Conservation (phyloP, 2,888 invertebrate genomes). For the Myathropa florea region DNA sequence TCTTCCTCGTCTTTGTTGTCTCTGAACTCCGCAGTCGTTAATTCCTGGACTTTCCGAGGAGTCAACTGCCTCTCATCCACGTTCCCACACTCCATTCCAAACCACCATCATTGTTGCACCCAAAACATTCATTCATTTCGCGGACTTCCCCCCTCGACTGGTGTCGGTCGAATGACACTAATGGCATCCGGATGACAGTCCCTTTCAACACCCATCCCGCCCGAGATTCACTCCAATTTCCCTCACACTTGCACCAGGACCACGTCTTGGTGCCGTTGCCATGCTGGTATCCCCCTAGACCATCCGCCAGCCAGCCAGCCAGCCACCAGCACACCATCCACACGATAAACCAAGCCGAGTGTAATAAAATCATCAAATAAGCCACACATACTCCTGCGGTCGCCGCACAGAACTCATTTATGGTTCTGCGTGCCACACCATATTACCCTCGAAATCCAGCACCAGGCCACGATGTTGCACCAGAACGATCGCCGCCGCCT, state of each 20-base stretch:
- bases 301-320: background rate
- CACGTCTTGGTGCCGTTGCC: background rate
- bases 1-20: too few species aligned
- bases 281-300: background rate
- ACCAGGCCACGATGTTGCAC: constrained; percentile 29
- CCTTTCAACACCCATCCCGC: background rate
- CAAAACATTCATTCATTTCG: background rate
- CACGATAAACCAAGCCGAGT: constrained; percentile 22
- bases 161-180: background rate
- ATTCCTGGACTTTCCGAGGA: too few species aligned
- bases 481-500: constrained; percentile 1
- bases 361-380: constrained; percentile 46
- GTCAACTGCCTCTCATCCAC: too few species aligned
- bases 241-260: background rate
- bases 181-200: background rate
- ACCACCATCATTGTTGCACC: too few species aligned
- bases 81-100: too few species aligned
- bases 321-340: background rate
- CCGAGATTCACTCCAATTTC: background rate
- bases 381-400: constrained; percentile 47
- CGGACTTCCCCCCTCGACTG: background rate
- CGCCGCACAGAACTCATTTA: constrained; percentile 32
- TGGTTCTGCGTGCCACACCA: background rate
- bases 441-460: constrained; percentile 33
- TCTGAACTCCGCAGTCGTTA: too few species aligned